Evolutionary conservation across 1,140 invertebrate species (phyloP).

Genomic region (Bombus superbus): DNA sequence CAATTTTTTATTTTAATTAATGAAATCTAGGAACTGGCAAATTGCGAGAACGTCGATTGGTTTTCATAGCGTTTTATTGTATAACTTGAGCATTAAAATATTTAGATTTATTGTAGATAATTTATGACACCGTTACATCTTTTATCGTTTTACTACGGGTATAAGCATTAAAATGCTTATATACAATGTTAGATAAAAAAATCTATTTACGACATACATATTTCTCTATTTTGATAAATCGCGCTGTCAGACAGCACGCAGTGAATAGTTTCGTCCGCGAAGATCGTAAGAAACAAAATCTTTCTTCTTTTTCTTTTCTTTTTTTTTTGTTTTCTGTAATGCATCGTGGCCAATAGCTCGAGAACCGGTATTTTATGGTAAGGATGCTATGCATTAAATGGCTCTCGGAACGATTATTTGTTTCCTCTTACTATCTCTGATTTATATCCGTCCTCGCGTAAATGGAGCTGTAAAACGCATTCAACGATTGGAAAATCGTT

Average conservation of each 20-base stretch:
- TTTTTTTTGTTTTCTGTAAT: slow-evolving; percentile 17
- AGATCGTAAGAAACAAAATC: not conserved
- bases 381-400: slow-evolving; percentile 29
- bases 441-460: slow-evolving; percentile 29
- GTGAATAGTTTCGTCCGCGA: not conserved
- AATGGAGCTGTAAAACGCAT: slow-evolving; percentile 19
- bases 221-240: not conserved
- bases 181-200: not conserved
- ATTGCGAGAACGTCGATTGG: too few species aligned
- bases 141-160: too few species aligned
- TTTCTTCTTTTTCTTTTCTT: slow-evolving; percentile 4
- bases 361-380: slow-evolving; percentile 55
- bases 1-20: too few species aligned
- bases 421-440: slow-evolving; percentile 35
- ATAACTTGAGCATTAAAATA: too few species aligned
- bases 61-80: too few species aligned
- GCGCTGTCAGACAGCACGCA: not conserved
- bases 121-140: too few species aligned
- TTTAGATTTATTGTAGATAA: too few species aligned
- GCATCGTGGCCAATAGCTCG: slow-evolving; percentile 42
- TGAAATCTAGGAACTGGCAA: too few species aligned
- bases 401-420: slow-evolving; percentile 37
- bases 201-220: not conserved
- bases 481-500: slow-evolving; percentile 1
- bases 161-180: too few species aligned